Conservation (phyloP, 2,113 vertebrate species). For the Danionella cerebrum region DNA sequence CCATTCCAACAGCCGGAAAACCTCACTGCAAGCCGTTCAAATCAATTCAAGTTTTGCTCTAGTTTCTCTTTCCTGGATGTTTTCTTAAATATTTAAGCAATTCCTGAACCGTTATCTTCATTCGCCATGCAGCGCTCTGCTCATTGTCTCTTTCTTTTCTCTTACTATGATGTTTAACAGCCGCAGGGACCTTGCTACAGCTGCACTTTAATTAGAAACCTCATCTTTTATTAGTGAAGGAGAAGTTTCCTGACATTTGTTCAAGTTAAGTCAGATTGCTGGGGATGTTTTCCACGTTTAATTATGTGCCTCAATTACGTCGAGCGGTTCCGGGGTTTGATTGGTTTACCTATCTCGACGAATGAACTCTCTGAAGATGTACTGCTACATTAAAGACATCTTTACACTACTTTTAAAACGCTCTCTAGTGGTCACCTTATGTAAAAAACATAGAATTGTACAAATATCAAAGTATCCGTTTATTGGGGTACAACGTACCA, state of each 20-base stretch:
- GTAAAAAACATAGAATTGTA: too few species aligned
- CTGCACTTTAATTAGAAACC: background rate
- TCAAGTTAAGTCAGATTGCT: background rate
- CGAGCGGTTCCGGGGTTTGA: background rate
- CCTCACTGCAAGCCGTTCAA: background rate
- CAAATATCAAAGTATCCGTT: too few species aligned
- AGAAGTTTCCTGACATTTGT: slow-evolving; percentile 2
- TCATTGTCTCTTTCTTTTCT: background rate
- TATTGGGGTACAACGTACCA: too few species aligned
- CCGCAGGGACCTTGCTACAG: slow-evolving; percentile 1
- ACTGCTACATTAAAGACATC: too few species aligned
- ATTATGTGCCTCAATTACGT: background rate
- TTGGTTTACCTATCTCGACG: background rate
- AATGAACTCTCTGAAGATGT: background rate
- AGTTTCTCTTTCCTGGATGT: background rate
- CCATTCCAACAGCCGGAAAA: too few species aligned
- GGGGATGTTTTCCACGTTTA: background rate
- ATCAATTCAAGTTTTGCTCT: background rate
- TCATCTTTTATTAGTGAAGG: slow-evolving; percentile 1
- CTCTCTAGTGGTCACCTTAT: too few species aligned
- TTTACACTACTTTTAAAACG: too few species aligned
- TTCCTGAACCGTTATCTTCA: background rate
- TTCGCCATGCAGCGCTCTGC: background rate
- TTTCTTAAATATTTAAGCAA: background rate
- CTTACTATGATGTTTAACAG: background rate